A percentile compares a stretch with the other conserved stretches of the same genome.
Evolutionary conservation across 30 jellyfish, hydroid and myxozoan genomes (phyloP).

Genomic region (Aurelia coerulea): DNA sequence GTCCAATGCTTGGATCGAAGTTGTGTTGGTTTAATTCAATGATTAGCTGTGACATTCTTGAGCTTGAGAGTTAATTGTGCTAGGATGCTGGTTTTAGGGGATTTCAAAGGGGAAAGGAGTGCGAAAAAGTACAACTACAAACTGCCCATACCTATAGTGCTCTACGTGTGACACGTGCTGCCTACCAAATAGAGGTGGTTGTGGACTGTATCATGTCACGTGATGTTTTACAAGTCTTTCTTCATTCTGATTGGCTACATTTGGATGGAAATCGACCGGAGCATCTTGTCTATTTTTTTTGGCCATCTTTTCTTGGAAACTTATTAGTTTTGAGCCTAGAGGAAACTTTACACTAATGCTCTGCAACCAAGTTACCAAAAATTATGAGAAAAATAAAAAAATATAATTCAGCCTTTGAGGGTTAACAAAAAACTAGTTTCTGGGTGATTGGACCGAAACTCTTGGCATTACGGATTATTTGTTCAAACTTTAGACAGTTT

Average conservation of each 20-base stretch:
- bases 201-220: conserved; percentile 50
- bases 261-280: no score
- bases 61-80: conserved; percentile 30
- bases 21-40: conserved; percentile 61
- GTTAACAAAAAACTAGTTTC: no score
- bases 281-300: no score
- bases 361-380: no score
- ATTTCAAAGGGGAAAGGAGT: conserved; percentile 12
- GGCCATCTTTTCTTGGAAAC: no score
- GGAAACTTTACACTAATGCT: no score
- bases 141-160: conserved; percentile 45
- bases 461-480: no score
- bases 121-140: conserved; percentile 43
- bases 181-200: conserved; percentile 63
- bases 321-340: no score
- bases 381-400: no score
- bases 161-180: conserved; percentile 84
- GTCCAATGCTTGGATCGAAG: conserved; percentile 47
- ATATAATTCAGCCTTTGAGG: no score
- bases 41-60: conserved; percentile 61
- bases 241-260: conserved; percentile 43
- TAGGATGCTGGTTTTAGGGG: conserved; percentile 18
- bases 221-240: conserved; percentile 59
- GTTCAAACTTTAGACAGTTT: no score
- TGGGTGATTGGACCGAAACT: no score